Base-by-base conservation (phyloP, 64 coral and sea anemone genomes). In the Orbicella faveolata region DNA sequence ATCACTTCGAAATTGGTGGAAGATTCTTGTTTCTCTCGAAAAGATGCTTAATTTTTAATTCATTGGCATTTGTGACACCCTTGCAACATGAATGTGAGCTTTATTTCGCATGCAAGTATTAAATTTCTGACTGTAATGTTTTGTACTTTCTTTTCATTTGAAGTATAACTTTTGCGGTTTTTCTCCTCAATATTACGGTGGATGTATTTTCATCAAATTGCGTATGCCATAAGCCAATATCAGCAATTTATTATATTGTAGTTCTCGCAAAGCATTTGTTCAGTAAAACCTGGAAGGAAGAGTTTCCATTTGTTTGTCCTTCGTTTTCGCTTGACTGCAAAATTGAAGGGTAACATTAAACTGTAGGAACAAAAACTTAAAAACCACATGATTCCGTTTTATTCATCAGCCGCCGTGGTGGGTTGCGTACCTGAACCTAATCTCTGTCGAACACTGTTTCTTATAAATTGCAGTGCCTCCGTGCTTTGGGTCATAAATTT, bases 401-500 rank as follows among this genome's bases (percentile, higher is more conserved):
- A 85, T 2, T 85, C 34, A 37, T 37, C 51, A 18, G 82, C 66
- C 0, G 13, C n/a, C 1, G n/a, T 26, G 34, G 57, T 13, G 2
- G 72, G 11, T 67, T 87, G 83, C 6, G 21, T 25, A 54, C 80
- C 44, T 79, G 30, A 4, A 4, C 76, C 76, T 61, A 92, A 57
- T 78, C 79, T 92, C 30, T 80, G 83, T 80, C 90, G 25, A 1
- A 92, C 90, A 16, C 83, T 92, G 41, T 92, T 64, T 36, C 90
- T 83, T 80, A 92, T 92, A 57, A 79, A 67, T 10, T 92, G 83
- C 65, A 92, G 78, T 14, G 84, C 90, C 6, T 92, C 90, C 1
- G 90, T 92, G 37, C 90, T 92, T 73, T 88, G 90, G 34, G 83
- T 81, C 83, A 92, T 87, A 51, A 92, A 92, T 67, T 80, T 92